These are phyloP conservation scores for Serilophus lunatus DNA, from an alignment of 2,113 vertebrate species.

Conservation along the genomic window DNA sequence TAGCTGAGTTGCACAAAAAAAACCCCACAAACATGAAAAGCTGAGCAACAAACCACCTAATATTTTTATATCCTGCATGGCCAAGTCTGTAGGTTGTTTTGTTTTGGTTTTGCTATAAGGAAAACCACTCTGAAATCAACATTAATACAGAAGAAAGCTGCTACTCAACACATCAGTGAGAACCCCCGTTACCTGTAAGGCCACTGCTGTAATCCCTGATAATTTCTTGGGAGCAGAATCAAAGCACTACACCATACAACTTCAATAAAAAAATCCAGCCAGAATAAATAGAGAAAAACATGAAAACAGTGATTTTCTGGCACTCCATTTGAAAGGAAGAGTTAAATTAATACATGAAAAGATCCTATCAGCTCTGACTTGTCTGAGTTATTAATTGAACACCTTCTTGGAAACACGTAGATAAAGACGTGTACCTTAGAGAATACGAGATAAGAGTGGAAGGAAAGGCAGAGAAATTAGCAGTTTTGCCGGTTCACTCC, in stretches of 20 bases:
- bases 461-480: conserved; percentile 52
- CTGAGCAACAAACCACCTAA: neutral
- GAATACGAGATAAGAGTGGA: conserved; percentile 50
- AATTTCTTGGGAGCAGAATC: conserved; percentile 52
- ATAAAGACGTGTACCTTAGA: conserved; percentile 59
- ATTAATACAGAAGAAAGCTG: neutral
- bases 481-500: conserved; percentile 19
- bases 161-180: neutral
- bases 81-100: too few species aligned
- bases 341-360: conserved; percentile 64
- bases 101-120: neutral
- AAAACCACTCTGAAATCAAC: neutral
- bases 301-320: conserved; percentile 39
- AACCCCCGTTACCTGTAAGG: neutral
- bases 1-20: neutral
- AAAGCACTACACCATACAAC: neutral
- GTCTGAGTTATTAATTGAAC: conserved; percentile 64
- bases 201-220: conserved; percentile 2
- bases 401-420: conserved; percentile 62
- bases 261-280: neutral
- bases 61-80: neutral
- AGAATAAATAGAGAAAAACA: conserved; percentile 52
- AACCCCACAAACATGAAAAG: neutral
- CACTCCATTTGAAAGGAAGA: conserved; percentile 38
- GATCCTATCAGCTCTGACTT: conserved; percentile 58